Base-by-base conservation (phyloP, 2,113 vertebrate species). In the Lycaon pictus region DNA sequence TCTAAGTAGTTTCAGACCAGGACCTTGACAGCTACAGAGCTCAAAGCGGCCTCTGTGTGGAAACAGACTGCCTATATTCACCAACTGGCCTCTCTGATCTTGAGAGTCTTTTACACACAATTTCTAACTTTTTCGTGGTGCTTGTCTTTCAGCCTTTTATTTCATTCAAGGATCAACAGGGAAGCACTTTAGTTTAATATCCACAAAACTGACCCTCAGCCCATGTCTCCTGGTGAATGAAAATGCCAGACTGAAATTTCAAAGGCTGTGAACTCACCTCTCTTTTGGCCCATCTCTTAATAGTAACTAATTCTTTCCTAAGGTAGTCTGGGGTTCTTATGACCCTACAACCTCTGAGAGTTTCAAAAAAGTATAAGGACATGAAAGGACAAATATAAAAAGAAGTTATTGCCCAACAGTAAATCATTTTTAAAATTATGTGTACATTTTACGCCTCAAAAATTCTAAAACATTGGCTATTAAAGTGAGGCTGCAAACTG, bases 181-280 rank as follows among this genome's bases (percentile, higher is more conserved):
- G 85, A 12, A 86, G 71, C 32, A 43, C 35, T 87, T 51, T 92
- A 91, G 74, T 80, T 87, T 94, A 95, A 90, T 94, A 79, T 76
- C 35, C 89, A 4, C 79, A 48, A 51, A 63, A 83, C 72, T 20
- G 8, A 88, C 76, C 71, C 19, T 29, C 32, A 55, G 74, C 1
- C 37, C 29, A 25, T 56, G n/a, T 82, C 88, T 93, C 79, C 65
- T 51, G 13, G 51, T 84, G 32, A 95, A 96, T 83, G 35, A 95
- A 93, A 91, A 97, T 43, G 29, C 35, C 23, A 19, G 76, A 15
- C 77, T 93, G 53, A 67, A 88, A 60, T 95, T 80, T 80, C 81
- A 79, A 79, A 77, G 27, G 55, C 43, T 91, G 3, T 93, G 37
- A 96, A 88, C 37, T 79, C 74, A 62, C 55, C 25, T 93, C 82